phyloP scores from a whole-genome alignment of 2,113 vertebrate species.

The Trogon surrucura region DNA sequence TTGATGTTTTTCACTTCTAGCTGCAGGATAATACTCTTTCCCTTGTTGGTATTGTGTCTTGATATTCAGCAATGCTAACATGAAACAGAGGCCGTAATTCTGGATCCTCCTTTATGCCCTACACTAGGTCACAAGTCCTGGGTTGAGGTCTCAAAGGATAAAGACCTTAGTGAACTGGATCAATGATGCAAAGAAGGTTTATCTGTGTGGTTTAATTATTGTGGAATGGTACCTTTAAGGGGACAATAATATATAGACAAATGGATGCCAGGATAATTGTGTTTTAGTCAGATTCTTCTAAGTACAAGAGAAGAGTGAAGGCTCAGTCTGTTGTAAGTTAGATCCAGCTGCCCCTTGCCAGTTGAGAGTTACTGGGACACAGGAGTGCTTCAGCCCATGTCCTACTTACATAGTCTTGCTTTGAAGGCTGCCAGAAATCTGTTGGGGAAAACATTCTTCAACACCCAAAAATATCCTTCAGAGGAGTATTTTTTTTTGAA shows the following conservation, averaged over 20 bases:
- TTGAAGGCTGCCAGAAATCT: background rate
- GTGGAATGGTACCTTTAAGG: background rate
- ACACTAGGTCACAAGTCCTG: background rate
- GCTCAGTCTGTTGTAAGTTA: background rate
- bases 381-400: background rate
- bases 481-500: background rate
- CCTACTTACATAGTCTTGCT: background rate
- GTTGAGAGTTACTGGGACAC: background rate
- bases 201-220: background rate
- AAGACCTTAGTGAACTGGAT: background rate
- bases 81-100: background rate
- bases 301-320: background rate
- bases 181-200: background rate
- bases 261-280: background rate
- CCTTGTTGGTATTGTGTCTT: background rate
- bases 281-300: background rate
- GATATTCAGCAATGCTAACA: background rate
- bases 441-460: background rate
- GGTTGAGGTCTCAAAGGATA: background rate
- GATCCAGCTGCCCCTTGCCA: background rate
- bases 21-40: background rate
- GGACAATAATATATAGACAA: background rate
- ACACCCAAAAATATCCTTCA: conserved; percentile 11
- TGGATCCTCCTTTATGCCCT: background rate
- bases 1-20: background rate